These are phyloP conservation scores for Ectemnius cavifrons DNA, from an alignment of 2,888 invertebrate genomes.

Conservation along the genomic window DNA sequence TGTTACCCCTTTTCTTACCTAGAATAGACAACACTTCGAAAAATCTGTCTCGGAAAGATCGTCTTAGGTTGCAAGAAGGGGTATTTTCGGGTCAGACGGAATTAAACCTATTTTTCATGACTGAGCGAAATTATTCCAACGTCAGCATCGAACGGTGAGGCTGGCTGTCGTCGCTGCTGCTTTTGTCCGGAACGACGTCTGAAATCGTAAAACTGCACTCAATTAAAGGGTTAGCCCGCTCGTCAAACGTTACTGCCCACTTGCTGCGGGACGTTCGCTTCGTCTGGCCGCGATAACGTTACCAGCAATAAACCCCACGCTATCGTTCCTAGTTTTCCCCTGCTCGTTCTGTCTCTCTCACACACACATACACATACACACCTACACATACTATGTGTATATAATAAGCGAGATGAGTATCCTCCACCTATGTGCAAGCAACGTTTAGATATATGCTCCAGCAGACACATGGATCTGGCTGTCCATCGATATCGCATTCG, in stretches of 20 bases:
- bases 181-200: conserved; percentile 57
- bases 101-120: conserved; percentile 37
- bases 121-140: conserved; percentile 37
- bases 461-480: background rate
- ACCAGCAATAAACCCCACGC: conserved; percentile 51
- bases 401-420: conserved; percentile 33
- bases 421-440: conserved; percentile 6
- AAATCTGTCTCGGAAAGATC: no score
- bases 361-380: conserved; percentile 4
- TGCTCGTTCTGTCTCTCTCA: background rate
- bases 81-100: background rate
- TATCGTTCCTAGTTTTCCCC: conserved; percentile 7
- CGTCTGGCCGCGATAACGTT: conserved; percentile 60
- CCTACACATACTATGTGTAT: background rate
- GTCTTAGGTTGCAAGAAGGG: no score
- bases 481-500: conserved; percentile 16
- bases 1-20: background rate
- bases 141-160: conserved; percentile 41
- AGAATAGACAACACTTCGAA: no score
- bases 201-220: conserved; percentile 66
- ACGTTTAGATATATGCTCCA: conserved; percentile 15
- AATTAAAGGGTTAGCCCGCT: conserved; percentile 66
- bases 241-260: conserved; percentile 67
- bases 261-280: conserved; percentile 57
- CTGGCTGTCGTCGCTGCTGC: conserved; percentile 43